These are phyloP conservation scores for Panthera leo DNA, from an alignment of 2,113 vertebrate species.

Conservation along the genomic window DNA sequence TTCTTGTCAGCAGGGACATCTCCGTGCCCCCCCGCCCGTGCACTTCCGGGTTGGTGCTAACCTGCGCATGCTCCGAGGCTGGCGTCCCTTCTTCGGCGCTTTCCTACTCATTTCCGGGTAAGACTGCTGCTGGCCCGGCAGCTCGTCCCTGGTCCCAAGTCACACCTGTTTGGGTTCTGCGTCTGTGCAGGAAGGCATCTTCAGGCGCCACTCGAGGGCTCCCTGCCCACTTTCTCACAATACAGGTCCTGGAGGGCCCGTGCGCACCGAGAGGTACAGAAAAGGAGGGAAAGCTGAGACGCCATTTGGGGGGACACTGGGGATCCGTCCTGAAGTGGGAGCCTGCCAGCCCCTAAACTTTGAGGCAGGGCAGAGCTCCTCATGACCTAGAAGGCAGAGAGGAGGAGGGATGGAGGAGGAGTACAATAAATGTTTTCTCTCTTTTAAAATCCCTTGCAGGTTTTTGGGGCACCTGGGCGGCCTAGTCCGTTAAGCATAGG, in stretches of 20 bases:
- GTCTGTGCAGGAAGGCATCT: not conserved
- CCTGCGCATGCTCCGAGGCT: not conserved
- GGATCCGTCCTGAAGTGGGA: not conserved
- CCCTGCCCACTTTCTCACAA: fast-evolving
- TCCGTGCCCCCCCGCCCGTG: too few species aligned
- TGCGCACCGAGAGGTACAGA: not conserved
- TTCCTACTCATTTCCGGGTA: not conserved
- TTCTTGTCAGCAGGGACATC: not conserved
- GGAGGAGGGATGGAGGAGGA: not conserved
- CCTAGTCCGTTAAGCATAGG: too few species aligned
- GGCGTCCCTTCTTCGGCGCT: not conserved
- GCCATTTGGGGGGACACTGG: not conserved
- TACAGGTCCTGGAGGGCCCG: not conserved
- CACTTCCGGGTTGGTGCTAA: not conserved
- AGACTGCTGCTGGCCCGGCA: fast-evolving
- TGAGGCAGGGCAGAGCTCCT: not conserved
- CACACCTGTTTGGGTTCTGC: too few species aligned
- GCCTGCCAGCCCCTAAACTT: not conserved
- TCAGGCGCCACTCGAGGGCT: fast-evolving
- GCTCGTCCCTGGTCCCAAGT: fast-evolving
- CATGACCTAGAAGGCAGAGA: not conserved
- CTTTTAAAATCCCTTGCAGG: not conserved
- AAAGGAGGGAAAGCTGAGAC: not conserved
- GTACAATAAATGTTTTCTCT: not conserved
- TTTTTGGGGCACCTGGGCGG: too few species aligned